These are phyloP conservation scores for Tenodera sinensis DNA, from an alignment of 2,888 invertebrate species.

Conservation along the genomic window DNA sequence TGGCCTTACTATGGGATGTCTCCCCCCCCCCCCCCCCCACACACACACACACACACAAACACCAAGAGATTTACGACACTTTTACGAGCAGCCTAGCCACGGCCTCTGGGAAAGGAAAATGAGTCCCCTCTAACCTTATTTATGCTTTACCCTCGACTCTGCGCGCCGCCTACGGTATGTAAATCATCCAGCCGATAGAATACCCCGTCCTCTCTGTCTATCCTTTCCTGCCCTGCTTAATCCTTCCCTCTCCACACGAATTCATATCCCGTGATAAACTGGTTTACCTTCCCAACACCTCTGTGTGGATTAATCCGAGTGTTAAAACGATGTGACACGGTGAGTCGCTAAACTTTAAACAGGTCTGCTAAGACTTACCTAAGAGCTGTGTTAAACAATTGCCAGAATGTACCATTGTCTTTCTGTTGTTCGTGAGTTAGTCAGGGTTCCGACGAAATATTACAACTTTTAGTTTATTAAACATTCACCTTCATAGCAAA, in stretches of 20 bases:
- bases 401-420: background rate
- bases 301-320: background rate
- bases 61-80: conserved; percentile 28
- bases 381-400: background rate
- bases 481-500: no score
- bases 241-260: background rate
- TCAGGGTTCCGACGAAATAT: no score
- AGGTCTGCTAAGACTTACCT: background rate
- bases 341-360: background rate
- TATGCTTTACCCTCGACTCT: conserved; percentile 27
- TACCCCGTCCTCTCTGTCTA: background rate
- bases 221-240: background rate
- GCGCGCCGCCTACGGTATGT: conserved; percentile 24
- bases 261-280: background rate
- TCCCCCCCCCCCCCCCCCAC: background rate
- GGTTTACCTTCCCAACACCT: background rate
- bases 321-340: background rate
- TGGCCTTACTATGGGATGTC: background rate
- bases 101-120: conserved; percentile 27
- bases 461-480: no score
- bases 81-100: conserved; percentile 30
- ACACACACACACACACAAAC: background rate
- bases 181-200: conserved; percentile 21
- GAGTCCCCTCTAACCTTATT: conserved; percentile 32
- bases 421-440: background rate